Evolutionary conservation across 2,888 invertebrate species (phyloP), one percentile per base, ranked within the genome.

Genomic region (Troides helena): DNA sequence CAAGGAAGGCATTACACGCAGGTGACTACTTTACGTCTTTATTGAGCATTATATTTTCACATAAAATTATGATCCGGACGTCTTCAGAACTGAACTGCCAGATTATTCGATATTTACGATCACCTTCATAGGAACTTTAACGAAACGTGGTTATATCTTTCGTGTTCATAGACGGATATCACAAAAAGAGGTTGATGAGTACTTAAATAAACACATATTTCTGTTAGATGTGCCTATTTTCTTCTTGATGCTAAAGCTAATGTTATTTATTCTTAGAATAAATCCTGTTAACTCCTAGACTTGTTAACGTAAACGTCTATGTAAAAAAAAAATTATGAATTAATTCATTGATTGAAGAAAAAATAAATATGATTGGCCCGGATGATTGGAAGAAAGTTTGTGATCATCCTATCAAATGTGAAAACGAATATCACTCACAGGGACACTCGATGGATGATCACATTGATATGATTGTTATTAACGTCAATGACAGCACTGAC

Each of bases 21-120:
- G 18, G 50, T 50, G 14, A 17, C 10, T 17, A 18, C 60, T 36
- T 18, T n/a, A 60, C 60, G 60, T 18, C 60, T 60, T 36, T 60
- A 60, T 60, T 60, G 30, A 60, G 30, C 30, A 36, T n/a, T 60
- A 60, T 60, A 61, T 57, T 57, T 57, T 57, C 57, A 21, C 57
- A 21, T 57, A 57, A 57, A 57, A 8, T 21, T 57, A 57, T 57
- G 57, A 57, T 57, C 23, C 57, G 21, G 21, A 57, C 21, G 21
- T 57, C 21, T 57, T 57, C n/a, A 57, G 21, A 57, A 5, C 18
- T 21, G 21, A 57, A 57, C 21, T 57, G 57, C 57, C 30, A 50
- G 30, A 30, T 50, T 30, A 60, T 43, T 30, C 30, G 25, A 50
- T 21, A 66, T 66, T 66, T 66, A 66, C 50, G 65, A 66, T 50